Evolutionary conservation across 2,113 vertebrate species (phyloP).

Genomic region (Dasyurus viverrinus): DNA sequence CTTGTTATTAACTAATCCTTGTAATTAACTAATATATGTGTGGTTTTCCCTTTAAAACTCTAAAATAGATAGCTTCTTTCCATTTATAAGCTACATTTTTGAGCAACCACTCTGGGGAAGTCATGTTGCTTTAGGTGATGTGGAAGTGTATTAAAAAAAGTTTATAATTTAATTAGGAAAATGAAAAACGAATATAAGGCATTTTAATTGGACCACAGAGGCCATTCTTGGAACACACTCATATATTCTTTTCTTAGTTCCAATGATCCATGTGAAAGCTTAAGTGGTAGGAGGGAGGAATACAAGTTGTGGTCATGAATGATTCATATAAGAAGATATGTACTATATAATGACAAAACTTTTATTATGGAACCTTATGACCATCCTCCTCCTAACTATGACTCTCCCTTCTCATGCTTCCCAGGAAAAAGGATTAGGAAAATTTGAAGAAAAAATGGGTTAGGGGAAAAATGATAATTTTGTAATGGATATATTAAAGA

Average conservation of each 20-base stretch:
- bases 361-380: neutral
- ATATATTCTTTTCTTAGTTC: neutral
- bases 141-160: neutral
- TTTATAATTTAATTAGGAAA: neutral
- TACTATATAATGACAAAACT: neutral
- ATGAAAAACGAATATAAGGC: too few relatives aligned
- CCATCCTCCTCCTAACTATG: neutral
- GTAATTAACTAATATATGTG: neutral
- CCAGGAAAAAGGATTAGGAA: neutral
- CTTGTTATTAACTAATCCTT: neutral
- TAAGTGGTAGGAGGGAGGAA: neutral
- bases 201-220: too few relatives aligned
- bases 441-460: too few relatives aligned
- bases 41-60: neutral
- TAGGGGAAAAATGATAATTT: too few relatives aligned
- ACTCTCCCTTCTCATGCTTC: neutral
- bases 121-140: neutral
- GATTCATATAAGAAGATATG: neutral
- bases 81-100: neutral
- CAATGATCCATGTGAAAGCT: neutral
- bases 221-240: neutral
- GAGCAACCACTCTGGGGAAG: neutral
- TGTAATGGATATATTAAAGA: too few relatives aligned
- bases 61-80: neutral
- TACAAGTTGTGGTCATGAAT: too few relatives aligned